Base-by-base conservation (phyloP, 2,888 invertebrate species). In the Esperia sulphurella region DNA sequence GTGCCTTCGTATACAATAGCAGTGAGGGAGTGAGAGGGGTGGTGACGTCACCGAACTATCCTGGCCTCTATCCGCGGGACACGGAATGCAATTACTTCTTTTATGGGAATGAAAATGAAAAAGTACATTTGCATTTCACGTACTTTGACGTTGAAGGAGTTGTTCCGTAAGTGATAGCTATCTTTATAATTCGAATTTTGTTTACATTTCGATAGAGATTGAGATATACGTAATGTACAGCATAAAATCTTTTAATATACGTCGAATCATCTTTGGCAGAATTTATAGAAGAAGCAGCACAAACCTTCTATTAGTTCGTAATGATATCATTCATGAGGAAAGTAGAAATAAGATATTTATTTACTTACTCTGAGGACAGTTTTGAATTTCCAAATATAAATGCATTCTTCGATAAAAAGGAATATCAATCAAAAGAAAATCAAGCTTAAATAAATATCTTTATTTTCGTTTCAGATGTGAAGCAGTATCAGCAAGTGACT, bases 81-180 rank as follows among this genome's bases (percentile, higher is more conserved):
- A 95, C 97, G 6, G 95, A 96, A 79, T 97, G 97, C 80, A 95
- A 97, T 88, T 97, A 96, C 83, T 96, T 95, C 82, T 97, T 97
- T 79, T 93, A 96, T 71, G 97, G 96, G 14, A 91, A 91, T 54
- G 85, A 90, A 55, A 92, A 93, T 53, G 96, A 97, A 75, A 92
- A 93, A 66, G 93, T 96, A 46, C 94, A 94, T 71, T 90, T 97
- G 59, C 94, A 95, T 71, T 98, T 98, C 79, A 94, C 94, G 50
- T 95, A 95, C 82, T 98, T 98, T 74, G 97, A 98, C 77, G 95
- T 98, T 14, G 98, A 98, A 84, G 98, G 98, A 53, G 95, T 98
- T 50, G 90, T 94, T 59, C 97, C 97, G 98, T 98, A 91, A 94
- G 95, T 93, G 68, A 55, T n/a, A 8, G 4, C 31, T 31, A 31